These are phyloP conservation scores for Anhinga rufa DNA, from an alignment of 2,113 vertebrate species.

Conservation along the genomic window DNA sequence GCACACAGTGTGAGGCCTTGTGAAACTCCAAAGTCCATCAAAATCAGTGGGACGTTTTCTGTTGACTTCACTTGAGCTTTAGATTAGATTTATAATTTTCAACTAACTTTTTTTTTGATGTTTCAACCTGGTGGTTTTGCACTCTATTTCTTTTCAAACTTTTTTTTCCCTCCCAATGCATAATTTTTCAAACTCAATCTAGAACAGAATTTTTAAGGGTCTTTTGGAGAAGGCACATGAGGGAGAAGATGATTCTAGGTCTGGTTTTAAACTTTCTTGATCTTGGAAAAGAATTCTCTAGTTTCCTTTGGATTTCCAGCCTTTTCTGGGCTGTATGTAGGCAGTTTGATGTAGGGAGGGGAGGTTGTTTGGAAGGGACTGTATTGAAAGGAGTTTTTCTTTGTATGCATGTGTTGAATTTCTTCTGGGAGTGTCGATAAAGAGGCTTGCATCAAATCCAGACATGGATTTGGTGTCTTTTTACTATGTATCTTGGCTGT, in stretches of 20 bases:
- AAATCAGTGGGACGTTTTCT: background rate
- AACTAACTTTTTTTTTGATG: background rate
- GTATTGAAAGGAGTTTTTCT: background rate
- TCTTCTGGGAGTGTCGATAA: background rate
- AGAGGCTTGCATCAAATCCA: background rate
- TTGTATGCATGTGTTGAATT: background rate
- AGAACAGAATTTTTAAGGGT: background rate
- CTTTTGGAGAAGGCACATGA: background rate
- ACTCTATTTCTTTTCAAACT: background rate
- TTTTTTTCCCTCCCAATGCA: background rate
- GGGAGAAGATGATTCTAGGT: background rate
- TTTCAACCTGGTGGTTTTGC: background rate
- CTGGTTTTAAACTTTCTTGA: background rate
- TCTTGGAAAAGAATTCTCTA: background rate
- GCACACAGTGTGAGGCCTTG: background rate
- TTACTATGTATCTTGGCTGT: background rate
- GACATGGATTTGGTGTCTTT: background rate
- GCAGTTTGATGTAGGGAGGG: background rate
- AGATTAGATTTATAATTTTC: constrained; percentile 53
- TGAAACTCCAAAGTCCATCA: background rate
- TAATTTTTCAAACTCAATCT: background rate
- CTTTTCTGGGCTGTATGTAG: background rate
- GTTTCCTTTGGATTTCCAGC: background rate
- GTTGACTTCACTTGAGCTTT: constrained; percentile 43
- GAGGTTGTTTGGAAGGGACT: background rate